Evolutionary conservation across 2,797 vertebrate genomes (phyloP).

Genomic region (Florisuga fusca): DNA sequence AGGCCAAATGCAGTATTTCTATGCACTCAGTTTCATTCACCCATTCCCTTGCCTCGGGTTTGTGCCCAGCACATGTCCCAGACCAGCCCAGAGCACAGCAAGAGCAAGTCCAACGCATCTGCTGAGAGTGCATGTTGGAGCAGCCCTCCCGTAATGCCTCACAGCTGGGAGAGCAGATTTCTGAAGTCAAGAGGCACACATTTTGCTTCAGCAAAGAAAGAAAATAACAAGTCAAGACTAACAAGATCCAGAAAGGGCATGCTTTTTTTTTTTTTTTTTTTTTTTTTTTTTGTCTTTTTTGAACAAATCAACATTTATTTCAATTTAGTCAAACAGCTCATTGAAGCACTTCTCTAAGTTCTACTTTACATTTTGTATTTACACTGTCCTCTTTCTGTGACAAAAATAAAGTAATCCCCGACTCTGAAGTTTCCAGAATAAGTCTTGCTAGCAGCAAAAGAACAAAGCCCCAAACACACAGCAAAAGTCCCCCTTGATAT

Average conservation of each 20-base stretch:
- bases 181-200: neutral
- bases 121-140: rapidly evolving
- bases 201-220: constrained; percentile 12
- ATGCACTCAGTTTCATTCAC: rapidly evolving
- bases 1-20: neutral
- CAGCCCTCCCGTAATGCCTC: neutral
- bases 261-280: constrained; percentile 5
- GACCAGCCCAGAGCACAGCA: neutral
- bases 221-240: constrained; percentile 64
- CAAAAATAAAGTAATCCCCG: constrained; percentile 49
- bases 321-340: constrained; percentile 31
- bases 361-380: constrained; percentile 72
- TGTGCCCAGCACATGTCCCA: neutral
- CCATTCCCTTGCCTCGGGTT: neutral
- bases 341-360: constrained; percentile 54
- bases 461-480: constrained; percentile 54
- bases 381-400: constrained; percentile 58
- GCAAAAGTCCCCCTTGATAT: constrained; percentile 22
- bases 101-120: neutral
- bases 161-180: neutral
- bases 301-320: constrained; percentile 69
- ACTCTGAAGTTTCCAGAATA: constrained; percentile 56
- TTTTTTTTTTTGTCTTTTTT: constrained; percentile 41
- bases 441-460: constrained; percentile 48
- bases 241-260: constrained; percentile 55